phyloP scores from a whole-genome alignment of 2,797 vertebrate genomes.

The Simalia tracyae region DNA sequence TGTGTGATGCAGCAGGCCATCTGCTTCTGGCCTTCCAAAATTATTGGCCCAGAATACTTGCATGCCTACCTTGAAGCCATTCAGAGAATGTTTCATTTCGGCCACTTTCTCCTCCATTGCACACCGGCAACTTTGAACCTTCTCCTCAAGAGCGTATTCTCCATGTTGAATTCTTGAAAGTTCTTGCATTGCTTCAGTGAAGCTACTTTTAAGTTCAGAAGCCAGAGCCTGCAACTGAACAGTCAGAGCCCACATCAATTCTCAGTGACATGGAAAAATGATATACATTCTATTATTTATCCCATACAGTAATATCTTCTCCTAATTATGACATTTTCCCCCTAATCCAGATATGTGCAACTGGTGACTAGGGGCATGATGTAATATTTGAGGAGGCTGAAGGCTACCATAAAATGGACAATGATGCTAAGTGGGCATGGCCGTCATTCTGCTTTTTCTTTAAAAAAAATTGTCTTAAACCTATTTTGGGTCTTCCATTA shows the following conservation, averaged over 20 bases:
- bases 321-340: not conserved
- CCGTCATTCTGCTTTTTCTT: not conserved
- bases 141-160: slow-evolving; percentile 87
- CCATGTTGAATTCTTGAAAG: slow-evolving; percentile 85
- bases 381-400: not conserved
- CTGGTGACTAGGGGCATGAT: not conserved
- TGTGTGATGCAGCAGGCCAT: not conserved
- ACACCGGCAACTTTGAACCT: slow-evolving; percentile 84
- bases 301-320: not conserved
- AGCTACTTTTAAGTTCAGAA: slow-evolving; percentile 88
- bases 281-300: not conserved
- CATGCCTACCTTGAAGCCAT: slow-evolving; percentile 87
- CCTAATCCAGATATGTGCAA: not conserved
- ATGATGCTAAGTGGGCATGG: not conserved
- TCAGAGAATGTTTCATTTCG: slow-evolving; percentile 91
- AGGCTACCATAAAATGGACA: not conserved
- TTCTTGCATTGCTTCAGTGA: slow-evolving; percentile 85
- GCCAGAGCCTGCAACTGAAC: slow-evolving; percentile 91
- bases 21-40: not conserved
- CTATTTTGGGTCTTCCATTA: not conserved
- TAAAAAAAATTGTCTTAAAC: not conserved
- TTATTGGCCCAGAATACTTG: not conserved
- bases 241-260: slow-evolving; percentile 6
- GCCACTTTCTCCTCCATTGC: slow-evolving; percentile 92
- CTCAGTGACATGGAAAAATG: not conserved